Conservation (phyloP, 2,797 vertebrate genomes). For the Vireo griseus region DNA sequence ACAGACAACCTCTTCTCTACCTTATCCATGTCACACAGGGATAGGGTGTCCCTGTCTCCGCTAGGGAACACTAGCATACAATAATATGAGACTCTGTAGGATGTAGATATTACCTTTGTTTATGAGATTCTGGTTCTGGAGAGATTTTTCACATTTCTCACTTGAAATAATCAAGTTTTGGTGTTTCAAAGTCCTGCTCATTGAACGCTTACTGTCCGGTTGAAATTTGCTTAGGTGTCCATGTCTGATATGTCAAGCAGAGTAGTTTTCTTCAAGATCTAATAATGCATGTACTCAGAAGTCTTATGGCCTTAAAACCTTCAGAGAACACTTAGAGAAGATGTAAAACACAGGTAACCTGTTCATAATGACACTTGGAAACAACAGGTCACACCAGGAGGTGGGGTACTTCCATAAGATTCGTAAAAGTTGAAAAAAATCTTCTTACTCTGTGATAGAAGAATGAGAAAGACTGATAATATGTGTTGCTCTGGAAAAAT, state of each 20-base stretch:
- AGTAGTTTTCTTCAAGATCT: neutral
- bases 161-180: neutral
- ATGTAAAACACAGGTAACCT: neutral
- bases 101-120: neutral
- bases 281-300: neutral
- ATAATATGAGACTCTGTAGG: neutral
- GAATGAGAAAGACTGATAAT: neutral
- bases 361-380: neutral
- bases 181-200: neutral
- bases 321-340: neutral
- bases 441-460: neutral
- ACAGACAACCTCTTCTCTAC: neutral
- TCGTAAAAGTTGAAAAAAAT: neutral
- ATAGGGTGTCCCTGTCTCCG: neutral
- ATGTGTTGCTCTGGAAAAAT: neutral
- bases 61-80: neutral
- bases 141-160: neutral
- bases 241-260: neutral
- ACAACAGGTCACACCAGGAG: neutral
- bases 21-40: neutral
- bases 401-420: neutral
- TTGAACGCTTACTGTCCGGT: neutral
- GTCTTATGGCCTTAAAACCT: neutral
- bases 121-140: neutral
- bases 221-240: neutral